phyloP scores from a whole-genome alignment of 2,113 vertebrate species.

The Prunella fulvescens region DNA sequence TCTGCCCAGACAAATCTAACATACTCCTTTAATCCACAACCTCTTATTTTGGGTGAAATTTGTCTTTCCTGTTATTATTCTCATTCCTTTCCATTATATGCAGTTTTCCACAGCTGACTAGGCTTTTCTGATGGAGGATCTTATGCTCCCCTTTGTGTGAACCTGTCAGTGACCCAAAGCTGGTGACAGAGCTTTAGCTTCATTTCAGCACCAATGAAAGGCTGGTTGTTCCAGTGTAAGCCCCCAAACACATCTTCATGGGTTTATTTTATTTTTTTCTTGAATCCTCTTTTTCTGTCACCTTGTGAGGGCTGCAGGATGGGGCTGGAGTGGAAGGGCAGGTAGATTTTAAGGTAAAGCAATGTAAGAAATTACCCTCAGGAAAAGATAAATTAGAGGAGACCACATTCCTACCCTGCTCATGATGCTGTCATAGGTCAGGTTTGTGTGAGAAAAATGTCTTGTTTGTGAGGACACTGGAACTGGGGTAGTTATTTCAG shows the following conservation, averaged over 20 bases:
- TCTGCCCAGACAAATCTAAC: neutral
- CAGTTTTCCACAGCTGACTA: neutral
- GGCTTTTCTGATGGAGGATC: neutral
- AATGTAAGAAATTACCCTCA: neutral
- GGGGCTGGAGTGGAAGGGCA: rapidly evolving
- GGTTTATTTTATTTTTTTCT: neutral
- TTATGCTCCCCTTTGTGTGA: neutral
- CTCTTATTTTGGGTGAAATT: neutral
- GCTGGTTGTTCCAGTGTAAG: neutral
- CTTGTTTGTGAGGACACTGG: neutral
- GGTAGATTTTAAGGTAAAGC: neutral
- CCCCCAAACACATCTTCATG: rapidly evolving
- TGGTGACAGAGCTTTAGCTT: neutral
- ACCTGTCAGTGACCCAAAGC: neutral
- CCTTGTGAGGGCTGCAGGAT: rapidly evolving
- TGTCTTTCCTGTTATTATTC: neutral
- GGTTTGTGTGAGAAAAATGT: neutral
- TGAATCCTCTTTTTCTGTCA: neutral
- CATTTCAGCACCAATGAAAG: neutral
- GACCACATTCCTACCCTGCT: neutral
- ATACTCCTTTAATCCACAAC: neutral
- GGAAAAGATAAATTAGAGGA: neutral
- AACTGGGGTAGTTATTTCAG: neutral
- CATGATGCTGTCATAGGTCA: neutral
- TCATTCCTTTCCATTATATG: neutral